phyloP scores from a whole-genome alignment of 92 coral and sea anemone species.

The Galaxea fascicularis region DNA sequence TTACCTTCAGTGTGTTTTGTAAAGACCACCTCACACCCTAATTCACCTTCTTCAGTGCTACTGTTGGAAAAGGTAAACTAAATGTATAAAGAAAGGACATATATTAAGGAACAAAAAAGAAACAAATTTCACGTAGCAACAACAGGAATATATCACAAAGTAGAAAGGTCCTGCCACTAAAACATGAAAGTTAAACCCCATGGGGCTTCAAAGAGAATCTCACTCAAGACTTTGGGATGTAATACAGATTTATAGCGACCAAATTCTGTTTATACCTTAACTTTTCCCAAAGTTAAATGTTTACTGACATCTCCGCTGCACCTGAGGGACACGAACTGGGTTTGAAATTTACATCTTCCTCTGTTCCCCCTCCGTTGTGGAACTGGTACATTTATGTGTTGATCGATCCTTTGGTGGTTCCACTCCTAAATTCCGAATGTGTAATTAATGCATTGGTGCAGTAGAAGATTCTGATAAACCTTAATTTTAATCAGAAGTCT shows the following conservation, averaged over 20 bases:
- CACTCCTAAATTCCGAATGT: slow-evolving; percentile 16
- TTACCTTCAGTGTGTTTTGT: slow-evolving; percentile 52
- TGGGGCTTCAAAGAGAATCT: slow-evolving; percentile 37
- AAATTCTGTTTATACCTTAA: too few relatives aligned
- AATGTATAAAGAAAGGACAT: slow-evolving; percentile 28
- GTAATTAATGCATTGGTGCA: slow-evolving; percentile 29
- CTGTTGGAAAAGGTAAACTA: slow-evolving; percentile 42
- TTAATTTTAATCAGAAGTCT: background rate
- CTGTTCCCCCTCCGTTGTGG: too few relatives aligned
- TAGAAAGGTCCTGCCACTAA: slow-evolving; percentile 38
- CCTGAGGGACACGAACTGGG: too few relatives aligned
- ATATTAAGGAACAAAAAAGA: too few relatives aligned
- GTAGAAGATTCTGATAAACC: background rate
- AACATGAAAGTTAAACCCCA: slow-evolving; percentile 26
- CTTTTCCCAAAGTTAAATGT: slow-evolving; percentile 23
- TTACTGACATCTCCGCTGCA: slow-evolving; percentile 29
- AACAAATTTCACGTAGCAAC: slow-evolving; percentile 27
- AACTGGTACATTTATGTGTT: too few relatives aligned
- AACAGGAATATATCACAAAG: slow-evolving; percentile 17
- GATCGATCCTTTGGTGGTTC: too few relatives aligned
- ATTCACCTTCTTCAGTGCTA: slow-evolving; percentile 28
- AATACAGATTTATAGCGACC: background rate
- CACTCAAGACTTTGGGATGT: slow-evolving; percentile 26
- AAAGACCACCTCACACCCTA: slow-evolving; percentile 15
- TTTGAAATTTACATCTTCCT: too few relatives aligned